Evolutionary conservation across 2,797 vertebrate species (phyloP).

Genomic region (Botia almorhae): DNA sequence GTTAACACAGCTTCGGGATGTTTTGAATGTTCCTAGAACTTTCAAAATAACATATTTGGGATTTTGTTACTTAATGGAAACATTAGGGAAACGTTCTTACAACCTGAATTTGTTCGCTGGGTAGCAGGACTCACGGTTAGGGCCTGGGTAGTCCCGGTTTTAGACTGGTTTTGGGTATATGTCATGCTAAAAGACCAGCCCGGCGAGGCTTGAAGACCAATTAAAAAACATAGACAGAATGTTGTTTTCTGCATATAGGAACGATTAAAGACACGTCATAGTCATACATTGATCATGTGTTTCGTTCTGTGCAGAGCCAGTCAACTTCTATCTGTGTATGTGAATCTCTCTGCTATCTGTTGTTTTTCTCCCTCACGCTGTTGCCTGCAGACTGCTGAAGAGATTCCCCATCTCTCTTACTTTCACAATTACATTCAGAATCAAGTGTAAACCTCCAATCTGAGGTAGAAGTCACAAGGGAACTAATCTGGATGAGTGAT

Average conservation of each 20-base stretch:
- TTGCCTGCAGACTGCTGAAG: slow-evolving; percentile 4
- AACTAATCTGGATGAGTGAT: slow-evolving; percentile 49
- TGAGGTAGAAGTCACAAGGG: slow-evolving; percentile 37
- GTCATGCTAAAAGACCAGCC: no score
- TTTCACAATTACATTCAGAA: slow-evolving; percentile 32
- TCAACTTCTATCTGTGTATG: background rate
- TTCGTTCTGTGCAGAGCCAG: background rate
- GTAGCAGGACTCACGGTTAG: no score
- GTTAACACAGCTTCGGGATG: no score
- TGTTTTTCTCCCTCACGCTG: slow-evolving; percentile 1
- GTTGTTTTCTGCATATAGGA: background rate
- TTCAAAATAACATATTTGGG: no score
- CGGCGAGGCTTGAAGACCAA: no score
- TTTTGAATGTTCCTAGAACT: no score
- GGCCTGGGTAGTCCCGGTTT: no score
- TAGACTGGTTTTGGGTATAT: no score
- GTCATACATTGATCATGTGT: background rate
- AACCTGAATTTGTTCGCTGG: no score
- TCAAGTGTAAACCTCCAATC: slow-evolving; percentile 42
- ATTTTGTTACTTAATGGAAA: no score
- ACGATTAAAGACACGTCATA: background rate
- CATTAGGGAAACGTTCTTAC: no score
- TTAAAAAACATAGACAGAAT: no score
- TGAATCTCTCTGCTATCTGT: background rate
- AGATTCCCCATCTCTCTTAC: slow-evolving; percentile 1